phyloP scores from a whole-genome alignment of 2,797 vertebrate genomes.

The Lithobates sylvaticus region DNA sequence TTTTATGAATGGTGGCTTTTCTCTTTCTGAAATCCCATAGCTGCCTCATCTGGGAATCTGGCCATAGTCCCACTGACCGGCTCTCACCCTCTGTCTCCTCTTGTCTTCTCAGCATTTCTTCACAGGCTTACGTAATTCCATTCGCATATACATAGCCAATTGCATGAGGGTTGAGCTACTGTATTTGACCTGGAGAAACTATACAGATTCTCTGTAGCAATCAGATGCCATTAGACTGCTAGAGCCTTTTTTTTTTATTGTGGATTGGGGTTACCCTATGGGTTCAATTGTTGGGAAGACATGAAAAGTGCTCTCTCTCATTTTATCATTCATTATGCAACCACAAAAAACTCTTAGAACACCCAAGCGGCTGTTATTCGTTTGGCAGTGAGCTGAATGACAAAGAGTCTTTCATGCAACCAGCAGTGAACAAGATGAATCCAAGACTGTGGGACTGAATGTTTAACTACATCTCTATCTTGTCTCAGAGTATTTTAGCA shows the following conservation, averaged over 20 bases:
- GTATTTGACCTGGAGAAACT: slow-evolving; percentile 55
- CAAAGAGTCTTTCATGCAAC: slow-evolving; percentile 54
- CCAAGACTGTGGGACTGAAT: slow-evolving; percentile 23
- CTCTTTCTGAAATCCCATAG: slow-evolving; percentile 54
- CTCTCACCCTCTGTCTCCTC: slow-evolving; percentile 52
- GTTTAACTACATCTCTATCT: slow-evolving; percentile 34
- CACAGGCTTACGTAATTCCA: slow-evolving; percentile 50
- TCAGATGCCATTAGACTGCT: slow-evolving; percentile 34
- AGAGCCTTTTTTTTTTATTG: slow-evolving; percentile 32
- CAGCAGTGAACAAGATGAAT: slow-evolving; percentile 34
- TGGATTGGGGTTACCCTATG: slow-evolving; percentile 32
- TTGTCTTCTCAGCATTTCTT: slow-evolving; percentile 51
- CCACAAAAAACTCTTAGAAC: slow-evolving; percentile 52
- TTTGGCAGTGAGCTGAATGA: slow-evolving; percentile 59
- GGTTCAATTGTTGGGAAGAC: slow-evolving; percentile 51
- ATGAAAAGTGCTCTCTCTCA: slow-evolving; percentile 58
- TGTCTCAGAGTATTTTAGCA: slow-evolving; percentile 8
- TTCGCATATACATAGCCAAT: slow-evolving; percentile 50
- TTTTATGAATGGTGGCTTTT: slow-evolving; percentile 59
- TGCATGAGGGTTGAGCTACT: slow-evolving; percentile 54
- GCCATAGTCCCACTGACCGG: slow-evolving; percentile 57
- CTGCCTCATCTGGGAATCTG: slow-evolving; percentile 61
- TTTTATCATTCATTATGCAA: slow-evolving; percentile 59
- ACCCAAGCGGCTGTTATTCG: slow-evolving; percentile 52
- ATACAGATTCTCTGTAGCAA: slow-evolving; percentile 32